phyloP scores from a whole-genome alignment of 2,113 vertebrate species.

The Leucosticte australis region DNA sequence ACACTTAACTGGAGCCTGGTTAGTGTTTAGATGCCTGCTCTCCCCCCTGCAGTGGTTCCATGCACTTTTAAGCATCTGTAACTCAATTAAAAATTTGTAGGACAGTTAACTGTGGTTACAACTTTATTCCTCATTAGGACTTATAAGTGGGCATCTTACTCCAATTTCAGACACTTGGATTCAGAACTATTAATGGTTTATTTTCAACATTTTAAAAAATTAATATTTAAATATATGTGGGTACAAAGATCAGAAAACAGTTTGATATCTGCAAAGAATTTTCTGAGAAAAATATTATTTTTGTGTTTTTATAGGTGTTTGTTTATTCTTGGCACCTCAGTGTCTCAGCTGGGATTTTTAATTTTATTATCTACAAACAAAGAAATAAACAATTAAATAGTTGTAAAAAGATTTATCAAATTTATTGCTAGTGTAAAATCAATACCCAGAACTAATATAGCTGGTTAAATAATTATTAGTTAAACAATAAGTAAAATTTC shows the following conservation, averaged over 20 bases:
- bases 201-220: background rate
- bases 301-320: background rate
- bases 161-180: background rate
- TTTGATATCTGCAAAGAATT: background rate
- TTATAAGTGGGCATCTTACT: background rate
- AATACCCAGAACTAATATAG: background rate
- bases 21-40: background rate
- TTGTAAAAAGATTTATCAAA: background rate
- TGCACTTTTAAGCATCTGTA: background rate
- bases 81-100: background rate
- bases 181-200: background rate
- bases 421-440: background rate
- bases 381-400: background rate
- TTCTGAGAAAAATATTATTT: background rate
- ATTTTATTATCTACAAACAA: background rate
- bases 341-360: background rate
- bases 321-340: background rate
- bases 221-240: background rate
- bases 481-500: conserved; percentile 16
- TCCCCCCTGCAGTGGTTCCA: background rate
- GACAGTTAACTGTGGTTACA: background rate
- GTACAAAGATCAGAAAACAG: accelerated
- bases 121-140: background rate
- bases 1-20: background rate
- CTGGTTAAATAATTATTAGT: background rate